phyloP scores from a whole-genome alignment of 2,797 vertebrate species.

The Periophthalmus magnuspinnatus region DNA sequence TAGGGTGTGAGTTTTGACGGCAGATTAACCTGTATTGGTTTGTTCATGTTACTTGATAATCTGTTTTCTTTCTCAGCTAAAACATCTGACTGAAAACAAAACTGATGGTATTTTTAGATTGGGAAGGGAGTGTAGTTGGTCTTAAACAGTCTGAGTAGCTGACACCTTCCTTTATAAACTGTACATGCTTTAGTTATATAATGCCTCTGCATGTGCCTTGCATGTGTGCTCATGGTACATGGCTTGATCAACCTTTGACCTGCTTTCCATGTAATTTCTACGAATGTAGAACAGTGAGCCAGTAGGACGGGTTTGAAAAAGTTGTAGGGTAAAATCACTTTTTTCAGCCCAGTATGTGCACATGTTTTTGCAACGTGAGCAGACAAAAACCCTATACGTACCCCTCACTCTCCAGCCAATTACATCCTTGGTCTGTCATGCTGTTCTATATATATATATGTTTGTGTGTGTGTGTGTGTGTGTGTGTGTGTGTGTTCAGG shows the following conservation, averaged over 20 bases:
- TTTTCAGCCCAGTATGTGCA: slow-evolving; percentile 26
- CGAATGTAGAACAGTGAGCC: slow-evolving; percentile 32
- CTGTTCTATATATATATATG: not conserved
- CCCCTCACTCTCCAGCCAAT: slow-evolving; percentile 2
- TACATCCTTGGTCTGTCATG: not conserved
- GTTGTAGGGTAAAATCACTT: not conserved
- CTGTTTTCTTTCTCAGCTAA: not conserved
- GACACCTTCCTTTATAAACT: not conserved
- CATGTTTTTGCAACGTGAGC: slow-evolving; percentile 48
- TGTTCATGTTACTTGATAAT: not conserved
- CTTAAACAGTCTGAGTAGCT: not conserved
- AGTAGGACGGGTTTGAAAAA: slow-evolving; percentile 10
- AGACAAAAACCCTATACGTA: slow-evolving; percentile 26
- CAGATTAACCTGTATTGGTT: not conserved
- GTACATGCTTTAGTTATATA: not conserved
- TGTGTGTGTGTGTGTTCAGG: not conserved
- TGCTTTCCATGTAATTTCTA: slow-evolving; percentile 43
- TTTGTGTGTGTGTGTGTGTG: too few species aligned
- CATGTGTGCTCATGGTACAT: slow-evolving; percentile 6
- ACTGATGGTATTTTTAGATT: not conserved
- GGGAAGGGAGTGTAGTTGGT: not conserved
- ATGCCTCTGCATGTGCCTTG: not conserved
- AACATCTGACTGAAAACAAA: not conserved
- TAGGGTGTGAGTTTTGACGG: not conserved
- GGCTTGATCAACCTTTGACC: slow-evolving; percentile 53